Base-by-base conservation (phyloP, 2,797 vertebrate genomes). In the Trichosurus vulpecula region DNA sequence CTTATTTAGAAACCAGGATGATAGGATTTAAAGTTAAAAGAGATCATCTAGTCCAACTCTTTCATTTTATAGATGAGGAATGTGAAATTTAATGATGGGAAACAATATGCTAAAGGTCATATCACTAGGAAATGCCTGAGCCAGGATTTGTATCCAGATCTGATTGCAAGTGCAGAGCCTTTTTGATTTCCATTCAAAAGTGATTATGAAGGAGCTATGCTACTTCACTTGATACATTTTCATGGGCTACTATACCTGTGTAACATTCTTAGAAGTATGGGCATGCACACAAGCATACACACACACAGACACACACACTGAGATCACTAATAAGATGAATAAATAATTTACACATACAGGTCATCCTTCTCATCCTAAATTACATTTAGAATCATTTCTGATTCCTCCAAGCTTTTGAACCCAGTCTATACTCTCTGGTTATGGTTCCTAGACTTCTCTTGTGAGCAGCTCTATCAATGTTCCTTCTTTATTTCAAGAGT, bases 101-200 rank as follows among this genome's bases (percentile, higher is more conserved):
- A 81, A n/a, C 35, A 81, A 27, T 81, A 47, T 81, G 1, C 41
- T 81, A 47, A 31, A 81, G 22, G 2, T 27, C 74, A 81, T 22
- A 47, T 25, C 31, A 81, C 41, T 47, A 81, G 22, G 66, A 47
- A 47, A 81, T 25, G 66, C 8, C 29, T 47, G 22, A 81, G 19
- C 4, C 22, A 81, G 74, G 22, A 47, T 81, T 81, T 9, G 22
- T 81, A 47, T 25, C 41, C 3, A 81, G 41, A 27, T 81, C 22
- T 81, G 41, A 47, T 10, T 47, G 1, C 41, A 81, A 25, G 41
- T 27, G 19, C 9, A 25, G 41, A 47, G 4, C 8, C 47, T 41
- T 47, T 81, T 81, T n/a, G 25, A 4, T 81, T 16, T 74, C 66
- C 92, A 54, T 22, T n/a, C 90, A 94, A 93, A 94, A 93, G 51